Evolutionary conservation across 2,797 vertebrate species (phyloP).

Genomic region (Naso thynnoides): DNA sequence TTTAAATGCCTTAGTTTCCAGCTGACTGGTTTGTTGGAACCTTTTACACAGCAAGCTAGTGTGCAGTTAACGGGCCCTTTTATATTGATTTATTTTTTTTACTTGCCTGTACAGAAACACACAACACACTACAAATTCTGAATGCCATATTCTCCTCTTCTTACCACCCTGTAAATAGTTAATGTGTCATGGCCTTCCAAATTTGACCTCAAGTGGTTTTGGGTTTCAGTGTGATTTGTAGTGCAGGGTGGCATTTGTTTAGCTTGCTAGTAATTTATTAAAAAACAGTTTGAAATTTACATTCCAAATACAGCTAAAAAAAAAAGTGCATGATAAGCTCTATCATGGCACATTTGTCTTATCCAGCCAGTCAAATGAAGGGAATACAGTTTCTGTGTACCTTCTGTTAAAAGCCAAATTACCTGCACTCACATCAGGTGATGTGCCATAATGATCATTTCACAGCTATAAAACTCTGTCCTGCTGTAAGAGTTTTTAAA

Average conservation of each 20-base stretch:
- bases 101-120: no score
- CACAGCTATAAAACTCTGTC: neutral
- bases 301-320: constrained; percentile 24
- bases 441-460: constrained; percentile 2
- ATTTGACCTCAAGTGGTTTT: neutral
- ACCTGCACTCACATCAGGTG: neutral
- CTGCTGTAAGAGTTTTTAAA: neutral
- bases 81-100: neutral
- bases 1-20: constrained; percentile 6
- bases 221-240: constrained; percentile 9
- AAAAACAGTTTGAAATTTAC: constrained; percentile 6
- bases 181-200: no score
- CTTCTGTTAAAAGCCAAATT: constrained; percentile 3
- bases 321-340: neutral
- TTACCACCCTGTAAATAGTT: no score
- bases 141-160: no score
- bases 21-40: neutral
- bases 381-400: constrained; percentile 11
- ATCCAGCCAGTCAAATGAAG: neutral
- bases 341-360: neutral
- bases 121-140: no score
- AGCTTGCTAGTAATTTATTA: neutral
- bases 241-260: neutral
- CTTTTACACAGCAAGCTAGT: neutral
- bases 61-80: neutral